Percentiles rank a stretch among this genome's conserved stretches.
phyloP scores from a whole-genome alignment of 2,888 invertebrate species.

The Parascotia fuliginaria region DNA sequence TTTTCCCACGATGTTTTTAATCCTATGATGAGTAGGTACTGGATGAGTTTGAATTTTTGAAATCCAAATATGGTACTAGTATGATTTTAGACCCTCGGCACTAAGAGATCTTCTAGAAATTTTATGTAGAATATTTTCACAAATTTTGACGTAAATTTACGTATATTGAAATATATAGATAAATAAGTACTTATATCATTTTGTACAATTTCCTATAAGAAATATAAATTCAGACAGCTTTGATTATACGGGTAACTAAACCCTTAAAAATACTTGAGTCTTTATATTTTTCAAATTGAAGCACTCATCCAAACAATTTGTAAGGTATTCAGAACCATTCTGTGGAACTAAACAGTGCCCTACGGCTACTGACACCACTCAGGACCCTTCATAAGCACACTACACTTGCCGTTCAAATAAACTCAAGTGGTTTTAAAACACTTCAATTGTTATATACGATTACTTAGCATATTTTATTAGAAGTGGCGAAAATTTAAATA shows the following conservation, averaged over 20 bases:
- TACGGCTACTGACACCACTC: conserved; percentile 59
- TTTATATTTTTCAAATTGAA: conserved; percentile 10
- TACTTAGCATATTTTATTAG: too few relatives aligned
- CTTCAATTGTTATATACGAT: conserved; percentile 26
- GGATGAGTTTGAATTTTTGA: too few relatives aligned
- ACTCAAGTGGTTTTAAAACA: conserved; percentile 53
- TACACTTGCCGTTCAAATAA: conserved; percentile 39
- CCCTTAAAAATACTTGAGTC: neutral
- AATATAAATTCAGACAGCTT: neutral
- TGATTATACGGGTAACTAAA: conserved; percentile 3
- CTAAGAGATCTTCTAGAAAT: too few relatives aligned
- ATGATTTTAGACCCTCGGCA: too few relatives aligned
- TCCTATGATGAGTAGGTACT: too few relatives aligned
- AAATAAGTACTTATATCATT: too few relatives aligned
- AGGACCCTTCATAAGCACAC: conserved; percentile 42
- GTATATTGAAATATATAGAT: too few relatives aligned
- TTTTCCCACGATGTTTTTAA: too few relatives aligned
- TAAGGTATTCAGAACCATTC: conserved; percentile 26
- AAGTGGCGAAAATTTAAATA: too few relatives aligned
- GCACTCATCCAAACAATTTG: conserved; percentile 18
- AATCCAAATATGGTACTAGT: too few relatives aligned
- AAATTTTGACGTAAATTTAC: too few relatives aligned
- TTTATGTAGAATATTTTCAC: too few relatives aligned
- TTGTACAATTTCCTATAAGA: neutral
- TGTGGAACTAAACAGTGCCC: conserved; percentile 46